Base-by-base conservation (phyloP, 2,888 invertebrate species). In the Aphrophora alni region DNA sequence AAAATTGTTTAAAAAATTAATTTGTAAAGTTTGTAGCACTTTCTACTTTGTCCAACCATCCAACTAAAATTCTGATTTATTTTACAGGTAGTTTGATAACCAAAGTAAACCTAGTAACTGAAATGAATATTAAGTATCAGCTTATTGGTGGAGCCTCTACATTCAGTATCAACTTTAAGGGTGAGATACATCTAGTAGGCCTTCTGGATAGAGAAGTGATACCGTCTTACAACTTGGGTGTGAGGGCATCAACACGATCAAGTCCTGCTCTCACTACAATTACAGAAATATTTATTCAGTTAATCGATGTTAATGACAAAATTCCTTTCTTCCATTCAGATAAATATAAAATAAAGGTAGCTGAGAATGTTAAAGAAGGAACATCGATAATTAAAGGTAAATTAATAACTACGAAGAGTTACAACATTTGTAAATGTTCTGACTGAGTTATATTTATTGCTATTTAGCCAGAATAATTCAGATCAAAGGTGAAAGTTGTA, bases 301-400 rank as follows among this genome's bases (percentile, higher is more conserved):
- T 79, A n/a, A 74, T 79, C 1, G 78, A 79, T 28, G 38, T 74
- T 24, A 79, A 79, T n/a, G 78, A 79, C n/a, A 59, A 59, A 38
- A 38, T 74, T 33, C 78, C 78, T n/a, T 68, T 59, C 25, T 79
- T 79, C 78, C 78, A 79, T n/a, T 68, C 74, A 8, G 17, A 51
- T 33, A 25, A 8, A 12, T 79, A 79, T 26, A 27, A 74, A 24
- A 69, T 68, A 7, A 51, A 27, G 0, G 24, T 74, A 24, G 74
- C 78, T 33, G 78, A 79, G 38, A 79, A 74, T 27, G 74, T 74
- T 0, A 28, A n/a, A 17, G 78, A 79, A 28, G 78, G 78, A 10
- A 79, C 78, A 4, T 73, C 78, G 1, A 68, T 79, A 24, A 25
- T 79, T 7, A 79, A 59, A 68, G 78, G 78, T 74, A 21, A 38